Evolutionary conservation across 2,797 vertebrate species (phyloP), one percentile per base, ranked within the genome.

Genomic region (Clarias pachynema): DNA sequence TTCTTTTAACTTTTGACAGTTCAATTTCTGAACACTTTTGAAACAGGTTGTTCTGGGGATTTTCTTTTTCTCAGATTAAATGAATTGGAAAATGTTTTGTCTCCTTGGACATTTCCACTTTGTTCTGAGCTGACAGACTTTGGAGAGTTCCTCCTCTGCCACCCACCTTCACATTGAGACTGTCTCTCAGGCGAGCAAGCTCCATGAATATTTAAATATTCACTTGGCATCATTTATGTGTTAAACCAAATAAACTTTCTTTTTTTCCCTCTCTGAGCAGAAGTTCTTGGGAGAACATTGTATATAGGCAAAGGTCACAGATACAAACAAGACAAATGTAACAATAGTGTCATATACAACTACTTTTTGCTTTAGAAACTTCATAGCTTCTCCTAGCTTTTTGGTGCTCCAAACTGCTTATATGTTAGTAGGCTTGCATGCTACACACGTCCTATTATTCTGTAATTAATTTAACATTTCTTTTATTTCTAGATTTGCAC

Each of bases 201-300:
- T 60, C 85, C 86, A 86, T 90, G 87, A 93, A 89, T 91, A 91
- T 94, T 93, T 93, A 90, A 90, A 86, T 90, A 89, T 94, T 92
- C 91, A 86, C 90, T 49, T 73, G 70, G 22, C 70, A 92, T 86
- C 62, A 78, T 40, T 88, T 84, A 87, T 90, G 85, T 90, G 83
- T 88, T 84, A 88, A 87, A 89, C 90, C 85, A 84, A 82, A 89
- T 85, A 89, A 72, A 85, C 90, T 92, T 90, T 90, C 91, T 89
- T 86, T 86, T 91, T 89, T 86, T 85, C 74, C 84, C 88, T 86
- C 7, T 87, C 89, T 91, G 89, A 88, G 90, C 88, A 82, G 90
- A 92, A 88, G 85, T 89, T 90, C 82, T 40, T 3, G 10, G 34
- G 3, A 34, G 24, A 40, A 40, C 24, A 49, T n/a, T 68, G 10